Evolutionary conservation across 2,113 vertebrate genomes (phyloP), one percentile per base, ranked within the genome.

Genomic region (Hypocryptadius cinnamomeus): DNA sequence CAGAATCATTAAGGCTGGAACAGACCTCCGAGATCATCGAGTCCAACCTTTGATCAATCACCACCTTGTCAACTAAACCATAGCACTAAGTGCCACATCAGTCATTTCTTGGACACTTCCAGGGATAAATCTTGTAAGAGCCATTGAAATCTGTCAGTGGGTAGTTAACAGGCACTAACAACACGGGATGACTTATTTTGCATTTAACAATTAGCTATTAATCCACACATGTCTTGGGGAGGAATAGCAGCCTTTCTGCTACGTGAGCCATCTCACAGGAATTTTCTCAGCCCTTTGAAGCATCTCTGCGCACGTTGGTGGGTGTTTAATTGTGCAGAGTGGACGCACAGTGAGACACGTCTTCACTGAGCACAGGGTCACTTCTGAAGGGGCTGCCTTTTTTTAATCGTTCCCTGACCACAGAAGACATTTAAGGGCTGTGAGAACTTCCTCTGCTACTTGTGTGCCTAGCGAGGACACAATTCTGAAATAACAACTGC

Each of bases 381-480:
- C 63, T 90, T 51, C 77, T 7, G 45, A 74, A 91, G 93, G 37
- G 25, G 30, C 23, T 89, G 48, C 35, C 4, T 6, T 16, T 51
- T 91, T 64, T 35, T 9, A 71, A 61, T 85, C 31, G 28, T 66
- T 91, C 72, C 53, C 65, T 81, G 53, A 74, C 85, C 85, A 78
- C 76, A 85, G 73, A 60, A 89, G 81, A 90, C 39, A 39, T 95
- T 66, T 56, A 57, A 91, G 31, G 45, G 66, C 79, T 96, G 70
- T 87, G 93, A 97, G 95, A 94, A 96, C 84, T 87, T 96, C 88
- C 86, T 95, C 89, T 81, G 31, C 72, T 72, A 22, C 71, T 80
- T 1, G 0, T 33, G 33, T 84, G 84, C 60, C 68, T 80, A 65
- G n/a, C 61, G 30, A 83, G 45, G 39, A 59, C 56, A 63, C 18